A percentile compares a stretch with the other conserved stretches of the same genome.
Evolutionary conservation across 1,140 invertebrate genomes (phyloP).

Genomic region (Drosophila nannoptera): DNA sequence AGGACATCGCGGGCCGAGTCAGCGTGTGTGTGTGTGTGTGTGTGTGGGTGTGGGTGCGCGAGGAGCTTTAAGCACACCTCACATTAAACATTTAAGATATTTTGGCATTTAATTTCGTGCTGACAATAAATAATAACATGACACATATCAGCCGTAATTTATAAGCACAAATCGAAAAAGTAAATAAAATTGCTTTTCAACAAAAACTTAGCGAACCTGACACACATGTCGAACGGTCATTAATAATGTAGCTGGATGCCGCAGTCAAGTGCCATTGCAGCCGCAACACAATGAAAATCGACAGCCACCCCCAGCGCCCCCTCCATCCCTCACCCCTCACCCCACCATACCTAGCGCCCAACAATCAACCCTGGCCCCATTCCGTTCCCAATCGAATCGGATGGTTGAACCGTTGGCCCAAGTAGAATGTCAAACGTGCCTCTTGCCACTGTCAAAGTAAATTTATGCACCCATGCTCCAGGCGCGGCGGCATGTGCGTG

Average conservation of each 20-base stretch:
- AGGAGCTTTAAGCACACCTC: conserved; percentile 45
- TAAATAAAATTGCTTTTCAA: conserved; percentile 78
- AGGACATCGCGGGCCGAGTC: conserved; percentile 45
- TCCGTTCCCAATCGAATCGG: not conserved
- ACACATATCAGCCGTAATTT: conserved; percentile 59
- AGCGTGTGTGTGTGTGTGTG: conserved; percentile 11
- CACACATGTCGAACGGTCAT: conserved; percentile 75
- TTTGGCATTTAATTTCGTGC: conserved; percentile 75
- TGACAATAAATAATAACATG: conserved; percentile 77
- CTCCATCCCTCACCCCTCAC: no score
- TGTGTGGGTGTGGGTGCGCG: not conserved
- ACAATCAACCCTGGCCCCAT: no score
- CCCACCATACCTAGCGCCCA: no score
- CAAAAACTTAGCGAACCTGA: conserved; percentile 72
- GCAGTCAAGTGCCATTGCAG: conserved; percentile 33
- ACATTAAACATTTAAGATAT: conserved; percentile 73
- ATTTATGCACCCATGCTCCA: conserved; percentile 68
- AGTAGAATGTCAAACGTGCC: conserved; percentile 63
- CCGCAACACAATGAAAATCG: conserved; percentile 56
- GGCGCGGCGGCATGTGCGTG: not conserved
- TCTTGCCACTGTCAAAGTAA: conserved; percentile 73
- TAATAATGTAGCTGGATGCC: conserved; percentile 70
- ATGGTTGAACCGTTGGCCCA: conserved; percentile 1
- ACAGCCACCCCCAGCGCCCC: conserved; percentile 28
- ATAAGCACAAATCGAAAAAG: conserved; percentile 69